phyloP scores from a whole-genome alignment of 2,797 vertebrate genomes.

The Threskiornis aethiopicus region DNA sequence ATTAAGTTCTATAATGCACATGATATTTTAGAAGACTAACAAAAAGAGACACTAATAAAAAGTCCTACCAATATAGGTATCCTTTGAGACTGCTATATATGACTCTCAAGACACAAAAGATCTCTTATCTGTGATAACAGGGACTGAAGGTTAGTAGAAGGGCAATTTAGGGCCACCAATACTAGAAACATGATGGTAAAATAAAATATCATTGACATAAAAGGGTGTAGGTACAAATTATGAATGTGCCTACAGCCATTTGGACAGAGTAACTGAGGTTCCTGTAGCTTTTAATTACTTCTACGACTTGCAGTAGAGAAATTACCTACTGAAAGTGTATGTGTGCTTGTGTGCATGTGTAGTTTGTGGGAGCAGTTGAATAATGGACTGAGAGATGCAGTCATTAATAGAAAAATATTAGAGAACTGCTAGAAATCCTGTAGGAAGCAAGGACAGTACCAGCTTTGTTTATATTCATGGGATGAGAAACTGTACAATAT shows the following conservation, averaged over 20 bases:
- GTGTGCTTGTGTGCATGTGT: neutral
- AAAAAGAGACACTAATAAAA: neutral
- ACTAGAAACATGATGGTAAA: neutral
- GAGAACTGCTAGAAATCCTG: conserved; percentile 1
- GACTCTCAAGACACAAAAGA: neutral
- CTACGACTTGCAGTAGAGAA: neutral
- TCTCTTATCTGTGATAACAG: neutral
- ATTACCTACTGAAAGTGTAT: neutral
- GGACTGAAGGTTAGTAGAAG: neutral
- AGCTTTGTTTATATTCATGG: conserved; percentile 40
- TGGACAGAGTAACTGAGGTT: neutral
- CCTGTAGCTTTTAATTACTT: conserved; percentile 6
- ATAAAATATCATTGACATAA: neutral
- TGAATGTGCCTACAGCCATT: neutral
- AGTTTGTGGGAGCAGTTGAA: neutral
- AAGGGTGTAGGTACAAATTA: neutral
- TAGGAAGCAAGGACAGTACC: neutral
- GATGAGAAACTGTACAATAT: conserved; percentile 47
- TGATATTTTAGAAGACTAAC: neutral
- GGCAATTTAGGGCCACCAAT: neutral
- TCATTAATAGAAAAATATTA: conserved; percentile 28
- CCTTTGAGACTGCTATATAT: neutral
- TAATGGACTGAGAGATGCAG: neutral
- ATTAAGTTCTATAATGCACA: neutral
- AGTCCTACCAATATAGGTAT: neutral